Conservation (phyloP, 92 coral and sea anemone genomes). For the Actinostola sp. region DNA sequence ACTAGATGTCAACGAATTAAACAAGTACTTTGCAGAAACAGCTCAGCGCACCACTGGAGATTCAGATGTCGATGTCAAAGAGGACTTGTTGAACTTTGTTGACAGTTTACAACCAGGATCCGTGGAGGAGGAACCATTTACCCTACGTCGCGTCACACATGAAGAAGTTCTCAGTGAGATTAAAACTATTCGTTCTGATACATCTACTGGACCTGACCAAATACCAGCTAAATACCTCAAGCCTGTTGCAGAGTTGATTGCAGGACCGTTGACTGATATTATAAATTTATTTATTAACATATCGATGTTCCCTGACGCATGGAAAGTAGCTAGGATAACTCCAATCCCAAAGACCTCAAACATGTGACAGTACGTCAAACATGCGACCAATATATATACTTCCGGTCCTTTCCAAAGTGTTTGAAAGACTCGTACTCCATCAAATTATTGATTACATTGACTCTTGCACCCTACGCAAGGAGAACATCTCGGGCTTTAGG, state of each 20-base stretch:
- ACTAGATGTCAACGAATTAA: constrained; percentile 30
- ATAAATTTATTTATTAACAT: constrained; percentile 16
- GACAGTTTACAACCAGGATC: neutral
- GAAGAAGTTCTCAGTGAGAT: constrained; percentile 20
- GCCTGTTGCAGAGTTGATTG: constrained; percentile 18
- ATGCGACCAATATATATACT: constrained; percentile 20
- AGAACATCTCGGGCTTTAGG: too few species aligned
- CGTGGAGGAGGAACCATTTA: neutral
- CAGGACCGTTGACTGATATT: constrained; percentile 29
- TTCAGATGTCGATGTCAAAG: constrained; percentile 1
- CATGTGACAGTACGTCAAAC: neutral
- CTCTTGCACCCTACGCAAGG: too few species aligned
- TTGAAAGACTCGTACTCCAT: too few species aligned
- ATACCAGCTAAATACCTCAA: constrained; percentile 32
- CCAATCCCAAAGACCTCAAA: constrained; percentile 24
- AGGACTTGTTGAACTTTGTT: constrained; percentile 17
- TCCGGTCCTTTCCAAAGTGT: too few species aligned
- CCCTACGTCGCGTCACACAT: neutral
- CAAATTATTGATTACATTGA: too few species aligned
- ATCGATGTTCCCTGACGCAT: constrained; percentile 6
- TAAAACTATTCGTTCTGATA: constrained; percentile 8
- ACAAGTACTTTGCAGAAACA: constrained; percentile 32
- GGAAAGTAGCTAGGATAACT: constrained; percentile 44
- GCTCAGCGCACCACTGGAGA: constrained; percentile 39
- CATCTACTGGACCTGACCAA: constrained; percentile 41